Evolutionary conservation across 2,113 vertebrate species (phyloP).

Genomic region (Corapipo altera): DNA sequence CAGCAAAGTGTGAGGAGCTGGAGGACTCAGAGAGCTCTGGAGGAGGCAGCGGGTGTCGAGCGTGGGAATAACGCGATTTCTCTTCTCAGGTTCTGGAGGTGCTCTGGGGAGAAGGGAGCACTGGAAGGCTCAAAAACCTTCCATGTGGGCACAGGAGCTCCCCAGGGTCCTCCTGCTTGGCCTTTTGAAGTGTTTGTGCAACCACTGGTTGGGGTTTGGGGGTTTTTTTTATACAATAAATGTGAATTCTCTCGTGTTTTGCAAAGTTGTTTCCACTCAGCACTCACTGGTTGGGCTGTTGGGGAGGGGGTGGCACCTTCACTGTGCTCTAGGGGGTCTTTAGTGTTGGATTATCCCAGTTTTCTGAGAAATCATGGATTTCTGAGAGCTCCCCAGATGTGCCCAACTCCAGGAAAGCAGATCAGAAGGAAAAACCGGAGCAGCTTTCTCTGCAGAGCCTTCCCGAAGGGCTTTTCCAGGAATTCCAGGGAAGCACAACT

Average conservation of each 20-base stretch:
- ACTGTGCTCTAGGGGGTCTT: no score
- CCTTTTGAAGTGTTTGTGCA: background rate
- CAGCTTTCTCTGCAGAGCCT: background rate
- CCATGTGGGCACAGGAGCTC: background rate
- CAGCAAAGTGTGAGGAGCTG: background rate
- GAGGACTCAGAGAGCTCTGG: background rate
- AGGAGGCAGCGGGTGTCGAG: fast-evolving
- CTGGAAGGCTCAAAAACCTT: background rate
- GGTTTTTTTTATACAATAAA: background rate
- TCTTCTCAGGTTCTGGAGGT: background rate
- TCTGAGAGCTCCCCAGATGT: background rate
- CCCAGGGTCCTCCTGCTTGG: background rate
- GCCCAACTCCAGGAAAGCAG: background rate
- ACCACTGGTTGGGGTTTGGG: no score
- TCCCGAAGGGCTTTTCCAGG: background rate
- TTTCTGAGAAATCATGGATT: background rate
- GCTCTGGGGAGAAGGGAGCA: background rate
- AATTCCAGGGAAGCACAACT: background rate
- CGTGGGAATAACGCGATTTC: fast-evolving
- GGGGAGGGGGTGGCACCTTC: fast-evolving
- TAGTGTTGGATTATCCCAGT: fast-evolving
- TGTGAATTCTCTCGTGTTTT: background rate
- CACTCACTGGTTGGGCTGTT: no score
- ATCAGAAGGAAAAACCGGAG: fast-evolving
- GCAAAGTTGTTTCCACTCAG: background rate